Percentiles rank a stretch among this genome's conserved stretches.
Evolutionary conservation across 2,113 vertebrate genomes (phyloP).

Genomic region (Colius striatus): DNA sequence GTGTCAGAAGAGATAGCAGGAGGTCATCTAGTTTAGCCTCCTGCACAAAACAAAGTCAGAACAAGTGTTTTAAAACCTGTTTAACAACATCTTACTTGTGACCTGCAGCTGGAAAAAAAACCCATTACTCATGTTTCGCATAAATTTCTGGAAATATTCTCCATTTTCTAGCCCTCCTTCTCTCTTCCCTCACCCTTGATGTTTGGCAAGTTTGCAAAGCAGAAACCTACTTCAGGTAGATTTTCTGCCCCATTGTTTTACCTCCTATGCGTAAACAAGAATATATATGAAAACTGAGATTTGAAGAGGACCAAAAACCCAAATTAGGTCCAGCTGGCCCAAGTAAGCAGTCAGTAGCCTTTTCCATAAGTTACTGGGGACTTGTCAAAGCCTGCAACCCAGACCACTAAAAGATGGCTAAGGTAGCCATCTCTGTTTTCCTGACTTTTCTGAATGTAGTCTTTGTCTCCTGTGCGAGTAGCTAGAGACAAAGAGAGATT

Average conservation of each 20-base stretch:
- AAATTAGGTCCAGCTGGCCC: not conserved
- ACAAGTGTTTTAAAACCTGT: not conserved
- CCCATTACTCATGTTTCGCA: accelerated
- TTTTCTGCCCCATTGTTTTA: not conserved
- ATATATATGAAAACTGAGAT: not conserved
- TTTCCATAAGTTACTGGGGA: not conserved
- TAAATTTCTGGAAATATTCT: not conserved
- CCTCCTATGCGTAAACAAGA: accelerated
- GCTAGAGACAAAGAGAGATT: not conserved
- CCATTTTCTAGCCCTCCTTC: not conserved
- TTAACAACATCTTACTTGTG: not conserved
- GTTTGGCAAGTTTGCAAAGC: not conserved
- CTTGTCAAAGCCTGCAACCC: not conserved
- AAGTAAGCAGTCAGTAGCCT: not conserved
- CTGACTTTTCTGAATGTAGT: not conserved
- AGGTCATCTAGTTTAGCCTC: not conserved
- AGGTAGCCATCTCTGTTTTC: not conserved
- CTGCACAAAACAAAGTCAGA: not conserved
- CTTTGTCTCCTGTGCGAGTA: not conserved
- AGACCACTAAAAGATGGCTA: not conserved
- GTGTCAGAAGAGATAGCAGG: not conserved
- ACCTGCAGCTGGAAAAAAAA: not conserved
- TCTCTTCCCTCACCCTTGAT: accelerated
- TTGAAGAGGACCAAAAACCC: not conserved
- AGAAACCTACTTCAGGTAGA: not conserved